These are phyloP conservation scores for Saccostrea echinata DNA, from an alignment of 1,140 invertebrate genomes.

Conservation along the genomic window DNA sequence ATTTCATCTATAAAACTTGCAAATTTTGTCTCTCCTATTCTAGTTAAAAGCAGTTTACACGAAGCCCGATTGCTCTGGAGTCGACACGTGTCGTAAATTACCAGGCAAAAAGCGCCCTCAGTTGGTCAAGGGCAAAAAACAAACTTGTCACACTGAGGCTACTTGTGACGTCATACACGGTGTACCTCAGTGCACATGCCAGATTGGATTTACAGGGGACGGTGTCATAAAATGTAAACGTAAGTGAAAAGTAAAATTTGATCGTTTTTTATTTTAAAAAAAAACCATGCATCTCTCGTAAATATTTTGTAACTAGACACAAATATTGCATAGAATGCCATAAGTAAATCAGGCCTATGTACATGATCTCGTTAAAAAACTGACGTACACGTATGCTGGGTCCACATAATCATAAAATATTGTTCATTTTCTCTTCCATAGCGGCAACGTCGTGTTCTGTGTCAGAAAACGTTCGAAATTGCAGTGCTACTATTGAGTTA, in stretches of 20 bases:
- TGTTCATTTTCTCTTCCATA: neutral
- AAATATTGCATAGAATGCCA: too few relatives aligned
- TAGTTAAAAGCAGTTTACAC: neutral
- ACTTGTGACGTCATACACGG: conserved; percentile 41
- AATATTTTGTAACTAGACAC: too few relatives aligned
- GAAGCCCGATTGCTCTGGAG: conserved; percentile 7
- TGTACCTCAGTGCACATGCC: conserved; percentile 42
- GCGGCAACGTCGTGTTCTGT: conserved; percentile 38
- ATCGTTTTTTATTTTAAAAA: too few relatives aligned
- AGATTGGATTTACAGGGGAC: conserved; percentile 40
- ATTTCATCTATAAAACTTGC: neutral
- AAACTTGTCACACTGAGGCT: conserved; percentile 34
- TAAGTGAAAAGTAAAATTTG: neutral
- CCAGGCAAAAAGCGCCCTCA: neutral
- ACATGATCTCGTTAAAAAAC: too few relatives aligned
- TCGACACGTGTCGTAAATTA: neutral
- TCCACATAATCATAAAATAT: neutral
- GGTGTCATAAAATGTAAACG: conserved; percentile 44
- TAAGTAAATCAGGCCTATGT: too few relatives aligned
- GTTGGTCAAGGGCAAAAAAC: neutral
- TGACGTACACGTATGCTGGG: too few relatives aligned
- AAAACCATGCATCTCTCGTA: too few relatives aligned
- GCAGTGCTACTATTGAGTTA: conserved; percentile 41
- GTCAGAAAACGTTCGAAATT: conserved; percentile 24
- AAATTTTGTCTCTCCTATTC: neutral